These are phyloP conservation scores for Trachemys scripta DNA, from an alignment of 2,113 vertebrate genomes.

Conservation along the genomic window DNA sequence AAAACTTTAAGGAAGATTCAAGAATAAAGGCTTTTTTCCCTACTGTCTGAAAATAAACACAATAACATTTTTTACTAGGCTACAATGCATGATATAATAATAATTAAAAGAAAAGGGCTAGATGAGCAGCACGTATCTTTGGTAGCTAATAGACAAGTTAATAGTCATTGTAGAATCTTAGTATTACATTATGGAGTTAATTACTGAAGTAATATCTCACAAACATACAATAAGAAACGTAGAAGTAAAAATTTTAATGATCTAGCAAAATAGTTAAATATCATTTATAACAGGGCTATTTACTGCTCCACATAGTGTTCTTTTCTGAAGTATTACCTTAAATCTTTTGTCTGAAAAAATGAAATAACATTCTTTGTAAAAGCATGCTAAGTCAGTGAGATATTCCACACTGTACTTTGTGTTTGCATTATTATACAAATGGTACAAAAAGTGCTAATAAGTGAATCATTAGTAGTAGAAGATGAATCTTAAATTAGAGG, in stretches of 20 bases:
- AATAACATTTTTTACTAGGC: not conserved
- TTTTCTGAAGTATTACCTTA: not conserved
- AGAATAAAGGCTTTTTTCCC: not conserved
- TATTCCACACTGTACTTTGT: not conserved
- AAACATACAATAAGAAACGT: constrained; percentile 17
- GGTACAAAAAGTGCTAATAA: not conserved
- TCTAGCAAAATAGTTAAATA: not conserved
- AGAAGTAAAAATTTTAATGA: not conserved
- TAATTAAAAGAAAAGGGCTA: constrained; percentile 2
- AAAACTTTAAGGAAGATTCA: not conserved
- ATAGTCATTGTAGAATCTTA: not conserved
- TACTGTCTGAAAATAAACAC: not conserved
- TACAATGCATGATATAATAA: not conserved
- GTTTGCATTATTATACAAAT: not conserved
- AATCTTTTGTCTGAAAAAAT: not conserved
- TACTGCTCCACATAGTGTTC: not conserved
- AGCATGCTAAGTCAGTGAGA: not conserved
- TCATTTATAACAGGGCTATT: not conserved
- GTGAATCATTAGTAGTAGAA: not conserved
- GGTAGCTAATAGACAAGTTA: not conserved
- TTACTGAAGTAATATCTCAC: constrained; percentile 23
- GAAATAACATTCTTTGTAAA: not conserved
- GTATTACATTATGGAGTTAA: constrained; percentile 10
- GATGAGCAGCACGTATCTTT: not conserved
- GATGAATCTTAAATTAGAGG: not conserved